These are phyloP conservation scores for Phaedon cochleariae DNA, from an alignment of 2,888 invertebrate genomes.

Conservation along the genomic window DNA sequence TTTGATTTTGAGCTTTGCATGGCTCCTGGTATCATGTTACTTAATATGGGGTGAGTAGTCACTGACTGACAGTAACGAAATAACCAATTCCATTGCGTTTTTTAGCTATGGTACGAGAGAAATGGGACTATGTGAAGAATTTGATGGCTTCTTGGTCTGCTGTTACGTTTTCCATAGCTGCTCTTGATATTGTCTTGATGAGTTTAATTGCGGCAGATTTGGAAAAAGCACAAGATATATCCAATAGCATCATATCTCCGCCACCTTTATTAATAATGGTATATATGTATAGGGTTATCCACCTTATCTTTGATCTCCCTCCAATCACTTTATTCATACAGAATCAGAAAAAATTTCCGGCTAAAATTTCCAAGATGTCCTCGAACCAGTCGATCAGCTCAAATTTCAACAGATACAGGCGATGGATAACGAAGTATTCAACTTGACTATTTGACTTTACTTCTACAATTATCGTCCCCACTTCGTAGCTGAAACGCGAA, in stretches of 20 bases:
- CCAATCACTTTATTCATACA: too few species aligned
- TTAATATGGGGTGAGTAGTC: constrained; percentile 32
- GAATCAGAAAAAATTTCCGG: too few species aligned
- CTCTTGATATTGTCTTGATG: constrained; percentile 28
- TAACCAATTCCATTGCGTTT: constrained; percentile 3
- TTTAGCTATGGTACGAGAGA: constrained; percentile 27
- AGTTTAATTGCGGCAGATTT: constrained; percentile 30
- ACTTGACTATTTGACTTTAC: too few species aligned
- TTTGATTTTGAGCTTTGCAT: constrained; percentile 24
- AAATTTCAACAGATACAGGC: too few species aligned
- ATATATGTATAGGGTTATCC: neutral
- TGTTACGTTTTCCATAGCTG: constrained; percentile 23
- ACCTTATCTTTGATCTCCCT: too few species aligned
- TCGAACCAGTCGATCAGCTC: too few species aligned
- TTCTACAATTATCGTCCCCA: too few species aligned
- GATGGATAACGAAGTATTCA: too few species aligned
- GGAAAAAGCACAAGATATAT: constrained; percentile 12
- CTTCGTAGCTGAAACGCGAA: too few species aligned
- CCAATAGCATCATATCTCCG: too few species aligned
- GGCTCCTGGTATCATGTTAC: constrained; percentile 24
- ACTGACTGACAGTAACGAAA: neutral
- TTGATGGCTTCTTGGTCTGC: constrained; percentile 22
- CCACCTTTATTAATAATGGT: too few species aligned
- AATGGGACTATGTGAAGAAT: constrained; percentile 15
- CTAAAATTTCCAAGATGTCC: too few species aligned